These are phyloP conservation scores for Meiosimyza platycephala DNA, from an alignment of 2,888 invertebrate species.

Conservation along the genomic window DNA sequence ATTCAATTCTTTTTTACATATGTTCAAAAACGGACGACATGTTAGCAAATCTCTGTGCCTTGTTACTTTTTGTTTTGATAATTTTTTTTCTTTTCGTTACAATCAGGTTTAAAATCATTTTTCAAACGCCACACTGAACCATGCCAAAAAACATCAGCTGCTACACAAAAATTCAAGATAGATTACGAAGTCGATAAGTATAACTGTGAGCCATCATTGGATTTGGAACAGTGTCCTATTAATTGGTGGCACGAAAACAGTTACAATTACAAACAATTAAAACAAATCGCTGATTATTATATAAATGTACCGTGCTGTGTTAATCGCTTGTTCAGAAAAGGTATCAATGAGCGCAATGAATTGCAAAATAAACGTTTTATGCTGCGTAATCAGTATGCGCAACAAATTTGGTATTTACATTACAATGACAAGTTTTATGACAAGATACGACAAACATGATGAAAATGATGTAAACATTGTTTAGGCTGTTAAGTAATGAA, in stretches of 20 bases:
- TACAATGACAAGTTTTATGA: conserved; percentile 40
- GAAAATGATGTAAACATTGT: neutral
- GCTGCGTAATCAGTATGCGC: conserved; percentile 35
- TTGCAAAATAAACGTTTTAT: conserved; percentile 28
- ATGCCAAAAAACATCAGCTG: conserved; percentile 25
- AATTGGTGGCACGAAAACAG: conserved; percentile 56
- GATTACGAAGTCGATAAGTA: conserved; percentile 54
- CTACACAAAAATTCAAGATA: conserved; percentile 43
- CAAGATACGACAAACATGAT: conserved; percentile 16
- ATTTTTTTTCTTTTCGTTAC: neutral
- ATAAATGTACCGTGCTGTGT: conserved; percentile 53
- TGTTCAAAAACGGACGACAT: too few species aligned
- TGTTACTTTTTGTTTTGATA: too few species aligned
- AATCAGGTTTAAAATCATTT: conserved; percentile 51
- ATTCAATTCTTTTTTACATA: too few species aligned
- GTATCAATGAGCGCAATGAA: conserved; percentile 32
- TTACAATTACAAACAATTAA: conserved; percentile 49
- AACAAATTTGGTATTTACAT: conserved; percentile 45
- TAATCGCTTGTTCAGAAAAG: conserved; percentile 44
- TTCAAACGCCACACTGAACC: conserved; percentile 45
- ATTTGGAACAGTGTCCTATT: conserved; percentile 56
- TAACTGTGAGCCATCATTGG: conserved; percentile 47
- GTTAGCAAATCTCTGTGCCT: too few species aligned
- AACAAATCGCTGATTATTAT: conserved; percentile 52
- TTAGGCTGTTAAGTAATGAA: neutral